Evolutionary conservation across 2,888 invertebrate species (phyloP).

Genomic region (Temnothorax ravouxi): DNA sequence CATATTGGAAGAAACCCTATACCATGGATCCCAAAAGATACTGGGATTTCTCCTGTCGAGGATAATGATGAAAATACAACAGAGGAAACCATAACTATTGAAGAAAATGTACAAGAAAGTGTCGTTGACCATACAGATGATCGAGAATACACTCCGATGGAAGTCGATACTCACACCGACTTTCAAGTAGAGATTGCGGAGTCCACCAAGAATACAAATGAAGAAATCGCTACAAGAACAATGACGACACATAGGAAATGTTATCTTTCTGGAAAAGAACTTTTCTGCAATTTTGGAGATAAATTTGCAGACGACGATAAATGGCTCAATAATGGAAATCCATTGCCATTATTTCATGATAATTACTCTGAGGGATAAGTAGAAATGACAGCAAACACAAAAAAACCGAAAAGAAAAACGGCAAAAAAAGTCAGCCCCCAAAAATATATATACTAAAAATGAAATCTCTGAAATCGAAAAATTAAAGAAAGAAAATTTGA

Average conservation of each 20-base stretch:
- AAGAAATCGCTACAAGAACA: not conserved
- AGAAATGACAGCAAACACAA: not conserved
- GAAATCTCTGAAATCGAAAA: conserved; percentile 9
- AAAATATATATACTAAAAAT: not conserved
- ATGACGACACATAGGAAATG: not conserved
- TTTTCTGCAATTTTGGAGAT: conserved; percentile 18
- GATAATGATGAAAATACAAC: not conserved
- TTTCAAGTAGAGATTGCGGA: conserved; percentile 1
- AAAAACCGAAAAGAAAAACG: not conserved
- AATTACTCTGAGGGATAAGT: not conserved
- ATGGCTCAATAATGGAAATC: conserved; percentile 16
- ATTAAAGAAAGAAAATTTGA: conserved; percentile 15
- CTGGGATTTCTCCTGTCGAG: not conserved
- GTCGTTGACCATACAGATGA: not conserved
- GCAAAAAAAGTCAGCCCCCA: not conserved
- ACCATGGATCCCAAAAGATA: not conserved
- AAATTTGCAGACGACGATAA: not conserved
- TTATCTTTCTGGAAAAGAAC: conserved; percentile 7
- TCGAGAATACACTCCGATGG: conserved; percentile 17
- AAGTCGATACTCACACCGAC: not conserved
- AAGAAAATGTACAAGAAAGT: conserved; percentile 9
- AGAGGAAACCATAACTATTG: not conserved
- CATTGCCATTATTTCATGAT: not conserved
- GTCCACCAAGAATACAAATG: not conserved
- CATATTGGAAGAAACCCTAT: not conserved